Base-by-base conservation (phyloP, 2,113 vertebrate species). In the Brachyhypopomus occidentalis region DNA sequence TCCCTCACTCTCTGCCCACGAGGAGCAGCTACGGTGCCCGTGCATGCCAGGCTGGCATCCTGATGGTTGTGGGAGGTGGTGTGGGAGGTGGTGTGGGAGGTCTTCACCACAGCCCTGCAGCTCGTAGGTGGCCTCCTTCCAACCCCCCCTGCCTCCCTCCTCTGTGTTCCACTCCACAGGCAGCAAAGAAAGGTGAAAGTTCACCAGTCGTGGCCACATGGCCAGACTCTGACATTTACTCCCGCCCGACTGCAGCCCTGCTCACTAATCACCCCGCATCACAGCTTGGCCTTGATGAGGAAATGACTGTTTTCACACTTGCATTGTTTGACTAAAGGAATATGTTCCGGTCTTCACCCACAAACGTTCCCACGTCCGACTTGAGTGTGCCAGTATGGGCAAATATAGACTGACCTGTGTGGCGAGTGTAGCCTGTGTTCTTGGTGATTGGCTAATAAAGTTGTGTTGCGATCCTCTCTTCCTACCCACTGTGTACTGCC, bases 11-110 rank as follows among this genome's bases (percentile, higher is more conserved):
- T 62, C 80, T 70, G 63, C 72, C 80, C 80, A 75, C 64, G 22
- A 81, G 72, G 59, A 25, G 34, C 63, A 25, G 74, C 56, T 71
- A 23, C 55, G 64, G 72, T 80, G 48, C 77, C 45, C 64, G 20
- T 72, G 62, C 64, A 56, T 75, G 82, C 77, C 77, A 79, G 73
- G 55, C 77, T 84, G 77, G 82, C 73, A 69, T 79, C 41, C 30
- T 84, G 82, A 66, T 63, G 77, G 79, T 62, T 71, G 74, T 72
- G 34, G 63, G 63, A 75, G 64, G 64, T 25, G 36, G 30, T 60
- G 72, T 71, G 3, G 30, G 30, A 30, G 30, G 30, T 30, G 30
- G 30, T 30, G 30, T n/a, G n/a, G n/a, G n/a, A n/a, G 77, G 23
- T 36, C 60, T 83, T 70, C 76, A 60, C 30, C 2, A 75, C 56